Evolutionary conservation across 2,113 vertebrate species (phyloP).

Genomic region (Apeltes quadracus): DNA sequence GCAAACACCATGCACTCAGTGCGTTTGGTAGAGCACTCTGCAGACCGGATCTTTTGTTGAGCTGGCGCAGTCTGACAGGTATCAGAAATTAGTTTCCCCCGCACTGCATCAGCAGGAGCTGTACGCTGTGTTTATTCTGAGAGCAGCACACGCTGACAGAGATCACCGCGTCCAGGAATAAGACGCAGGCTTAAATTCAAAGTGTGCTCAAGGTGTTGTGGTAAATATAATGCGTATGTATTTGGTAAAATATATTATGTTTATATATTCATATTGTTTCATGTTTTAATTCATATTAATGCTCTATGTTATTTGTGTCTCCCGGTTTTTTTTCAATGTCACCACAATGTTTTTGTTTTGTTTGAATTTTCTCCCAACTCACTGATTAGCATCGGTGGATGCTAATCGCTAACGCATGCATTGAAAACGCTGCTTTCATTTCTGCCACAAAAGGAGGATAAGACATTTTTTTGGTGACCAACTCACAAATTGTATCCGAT

Average conservation of each 20-base stretch:
- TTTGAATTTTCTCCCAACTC: not conserved
- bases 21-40: not conserved
- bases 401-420: too few relatives aligned
- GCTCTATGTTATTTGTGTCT: not conserved
- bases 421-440: not conserved
- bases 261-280: too few relatives aligned
- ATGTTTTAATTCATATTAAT: too few relatives aligned
- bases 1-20: constrained; percentile 3
- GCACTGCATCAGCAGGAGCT: constrained; percentile 36
- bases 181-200: constrained; percentile 20
- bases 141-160: constrained; percentile 32
- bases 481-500: too few relatives aligned
- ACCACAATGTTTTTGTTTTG: constrained; percentile 10
- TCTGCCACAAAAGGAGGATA: not conserved
- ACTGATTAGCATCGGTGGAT: not conserved
- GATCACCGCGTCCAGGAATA: constrained; percentile 41
- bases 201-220: constrained; percentile 27
- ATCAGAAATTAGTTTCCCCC: constrained; percentile 47
- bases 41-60: constrained; percentile 30
- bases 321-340: not conserved
- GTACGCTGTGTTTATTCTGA: constrained; percentile 16
- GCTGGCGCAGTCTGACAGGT: constrained; percentile 28
- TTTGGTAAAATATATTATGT: too few relatives aligned
- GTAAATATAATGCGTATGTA: too few relatives aligned
- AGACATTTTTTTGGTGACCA: constrained; percentile 3